phyloP scores from a whole-genome alignment of 2,888 invertebrate genomes.

The Tigriopus californicus region DNA sequence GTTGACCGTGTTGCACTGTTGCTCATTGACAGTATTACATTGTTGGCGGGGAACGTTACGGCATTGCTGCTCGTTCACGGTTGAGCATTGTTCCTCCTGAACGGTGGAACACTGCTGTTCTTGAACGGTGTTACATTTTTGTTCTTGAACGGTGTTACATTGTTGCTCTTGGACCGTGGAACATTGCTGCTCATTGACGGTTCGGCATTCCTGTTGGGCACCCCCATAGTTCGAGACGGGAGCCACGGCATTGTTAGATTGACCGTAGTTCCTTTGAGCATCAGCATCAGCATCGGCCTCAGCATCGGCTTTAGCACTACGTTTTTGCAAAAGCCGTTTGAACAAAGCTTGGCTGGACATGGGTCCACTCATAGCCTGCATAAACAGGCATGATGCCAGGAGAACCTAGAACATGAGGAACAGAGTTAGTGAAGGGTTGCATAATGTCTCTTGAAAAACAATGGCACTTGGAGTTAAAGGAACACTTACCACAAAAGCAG shows the following conservation, averaged over 20 bases:
- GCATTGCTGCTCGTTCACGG: background rate
- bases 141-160: background rate
- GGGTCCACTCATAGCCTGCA: background rate
- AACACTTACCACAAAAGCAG: too few relatives aligned
- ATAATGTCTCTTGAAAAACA: too few relatives aligned
- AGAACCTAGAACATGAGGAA: background rate
- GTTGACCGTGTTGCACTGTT: background rate
- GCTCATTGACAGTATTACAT: background rate
- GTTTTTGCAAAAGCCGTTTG: too few relatives aligned
- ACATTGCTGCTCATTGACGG: conserved; percentile 5
- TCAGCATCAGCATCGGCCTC: too few relatives aligned
- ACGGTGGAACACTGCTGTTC: conserved; percentile 6
- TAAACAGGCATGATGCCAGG: background rate
- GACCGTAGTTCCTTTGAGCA: background rate
- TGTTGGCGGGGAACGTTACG: background rate
- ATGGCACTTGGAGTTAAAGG: too few relatives aligned
- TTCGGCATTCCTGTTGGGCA: background rate
- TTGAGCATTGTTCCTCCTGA: background rate
- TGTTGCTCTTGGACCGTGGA: background rate
- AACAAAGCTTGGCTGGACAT: background rate
- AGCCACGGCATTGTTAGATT: background rate
- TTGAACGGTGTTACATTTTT: background rate
- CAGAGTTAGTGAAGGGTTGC: background rate
- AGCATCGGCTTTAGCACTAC: too few relatives aligned
- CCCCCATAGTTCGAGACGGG: background rate